Base-by-base conservation (phyloP, 2,888 invertebrate species). In the Teleiodes luculella region DNA sequence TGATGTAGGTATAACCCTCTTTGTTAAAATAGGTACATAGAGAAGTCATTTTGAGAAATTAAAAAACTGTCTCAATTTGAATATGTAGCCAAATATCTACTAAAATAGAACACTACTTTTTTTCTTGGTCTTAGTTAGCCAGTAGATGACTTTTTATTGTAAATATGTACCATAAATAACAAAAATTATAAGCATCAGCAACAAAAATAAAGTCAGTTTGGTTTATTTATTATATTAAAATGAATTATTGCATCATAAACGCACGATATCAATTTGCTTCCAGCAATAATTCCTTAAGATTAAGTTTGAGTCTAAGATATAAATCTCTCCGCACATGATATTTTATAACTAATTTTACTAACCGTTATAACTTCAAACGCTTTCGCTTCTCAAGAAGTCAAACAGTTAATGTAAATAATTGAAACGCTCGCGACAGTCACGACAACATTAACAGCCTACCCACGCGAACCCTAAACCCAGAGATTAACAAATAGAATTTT, bases 401-500 rank as follows among this genome's bases (percentile, higher is more conserved):
- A 43, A 54, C 55, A 13, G 56, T 41, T 37, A 48, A 48, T 13
- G 48, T 48, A 47, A 53, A 53, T 30, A 54, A 55, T 55, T 33
- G 46, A 51, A 54, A 10, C 18, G 13, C 45, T 41, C 36, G 43
- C 24, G 54, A 51, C 54, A 51, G 47, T 41, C 54, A 54, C 30
- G 16, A 16, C 11, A 41, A 16, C 31, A 64, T 64, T 57, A 64
- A 62, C 61, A 59, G 68, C 73, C 39, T 72, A 68, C 76, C 75
- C 74, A 79, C 75, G 68, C 76, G 66, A 72, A 33, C 28, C 13
- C 13, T 43, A 43, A 43, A 66, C 60, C 65, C 35, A 31, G 35
- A 53, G 8, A 53, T 35, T 35, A 53, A 48, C 48, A 35, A 41
- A 48, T 48, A 37, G 36, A 41, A 20, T 41, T 10, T 41, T 41